Percentiles rank a stretch among this genome's conserved stretches.
Conservation (phyloP, 2,797 vertebrate species). For the Huso huso region DNA sequence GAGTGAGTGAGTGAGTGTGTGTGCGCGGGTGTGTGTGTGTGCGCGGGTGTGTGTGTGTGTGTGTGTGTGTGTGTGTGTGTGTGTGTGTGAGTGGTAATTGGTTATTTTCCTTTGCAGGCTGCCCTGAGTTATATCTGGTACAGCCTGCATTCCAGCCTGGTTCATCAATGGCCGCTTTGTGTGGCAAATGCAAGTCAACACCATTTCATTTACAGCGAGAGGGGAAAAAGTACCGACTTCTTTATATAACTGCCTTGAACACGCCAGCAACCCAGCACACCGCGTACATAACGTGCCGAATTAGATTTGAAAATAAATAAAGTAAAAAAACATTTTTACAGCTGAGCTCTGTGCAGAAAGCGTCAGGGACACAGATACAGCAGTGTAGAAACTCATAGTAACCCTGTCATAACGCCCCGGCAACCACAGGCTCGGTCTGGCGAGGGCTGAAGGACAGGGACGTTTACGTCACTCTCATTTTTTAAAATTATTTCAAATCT, state of each 20-base stretch:
- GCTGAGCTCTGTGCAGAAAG: conserved; percentile 26
- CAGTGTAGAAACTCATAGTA: too few species aligned
- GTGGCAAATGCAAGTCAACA: conserved; percentile 47
- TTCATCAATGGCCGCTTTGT: conserved; percentile 35
- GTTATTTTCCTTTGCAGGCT: conserved; percentile 28
- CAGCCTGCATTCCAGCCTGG: conserved; percentile 28
- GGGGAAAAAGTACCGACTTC: not conserved
- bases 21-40: not conserved
- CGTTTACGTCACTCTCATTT: too few species aligned
- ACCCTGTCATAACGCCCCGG: too few species aligned
- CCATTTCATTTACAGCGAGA: conserved; percentile 43
- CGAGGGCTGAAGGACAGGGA: too few species aligned
- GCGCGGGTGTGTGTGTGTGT: not conserved
- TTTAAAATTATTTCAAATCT: too few species aligned
- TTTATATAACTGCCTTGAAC: not conserved
- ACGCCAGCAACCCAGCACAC: conserved; percentile 20
- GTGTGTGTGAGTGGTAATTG: conserved; percentile 17
- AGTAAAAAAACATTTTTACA: conserved; percentile 40
- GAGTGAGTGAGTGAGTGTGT: not conserved
- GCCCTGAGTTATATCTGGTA: conserved; percentile 23
- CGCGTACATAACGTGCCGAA: conserved; percentile 34
- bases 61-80: not conserved
- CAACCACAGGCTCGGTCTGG: too few species aligned
- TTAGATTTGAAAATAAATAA: conserved; percentile 33
- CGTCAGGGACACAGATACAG: not conserved